phyloP scores from a whole-genome alignment of 2,113 vertebrate species.

The Eublepharis macularius region DNA sequence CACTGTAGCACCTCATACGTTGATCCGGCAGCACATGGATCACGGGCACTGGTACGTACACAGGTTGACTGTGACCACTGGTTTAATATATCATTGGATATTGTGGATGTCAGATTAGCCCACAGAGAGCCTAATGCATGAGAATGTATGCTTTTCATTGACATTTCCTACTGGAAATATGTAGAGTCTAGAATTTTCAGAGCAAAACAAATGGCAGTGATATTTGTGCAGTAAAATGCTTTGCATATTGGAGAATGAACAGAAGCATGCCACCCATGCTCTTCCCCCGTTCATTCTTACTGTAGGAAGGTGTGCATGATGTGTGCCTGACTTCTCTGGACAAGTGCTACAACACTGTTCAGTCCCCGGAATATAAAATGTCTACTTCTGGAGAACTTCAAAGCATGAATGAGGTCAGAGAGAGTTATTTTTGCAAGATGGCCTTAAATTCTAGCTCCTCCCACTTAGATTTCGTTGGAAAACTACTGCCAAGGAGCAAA shows the following conservation, averaged over 20 bases:
- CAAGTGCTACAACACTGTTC: background rate
- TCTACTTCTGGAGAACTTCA: background rate
- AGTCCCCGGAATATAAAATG: background rate
- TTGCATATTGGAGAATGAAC: background rate
- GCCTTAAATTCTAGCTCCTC: background rate
- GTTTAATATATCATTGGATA: background rate
- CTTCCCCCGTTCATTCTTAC: background rate
- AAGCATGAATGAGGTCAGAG: background rate
- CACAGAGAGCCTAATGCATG: background rate
- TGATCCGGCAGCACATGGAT: slow-evolving; percentile 81
- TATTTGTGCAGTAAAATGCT: background rate
- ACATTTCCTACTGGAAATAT: background rate
- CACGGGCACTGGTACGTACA: slow-evolving; percentile 74
- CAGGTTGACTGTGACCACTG: background rate
- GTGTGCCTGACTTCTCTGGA: background rate
- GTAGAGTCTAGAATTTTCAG: background rate
- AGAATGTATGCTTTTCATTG: background rate
- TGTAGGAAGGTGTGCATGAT: background rate
- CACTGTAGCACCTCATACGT: slow-evolving; percentile 75
- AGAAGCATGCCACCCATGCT: background rate
- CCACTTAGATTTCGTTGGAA: background rate
- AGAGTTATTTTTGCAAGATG: background rate
- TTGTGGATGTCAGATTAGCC: rapidly evolving
- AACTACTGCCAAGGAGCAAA: background rate
- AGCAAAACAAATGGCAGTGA: too few relatives aligned